phyloP scores from a whole-genome alignment of 2,888 invertebrate species.

The Marronus borbonicus region DNA sequence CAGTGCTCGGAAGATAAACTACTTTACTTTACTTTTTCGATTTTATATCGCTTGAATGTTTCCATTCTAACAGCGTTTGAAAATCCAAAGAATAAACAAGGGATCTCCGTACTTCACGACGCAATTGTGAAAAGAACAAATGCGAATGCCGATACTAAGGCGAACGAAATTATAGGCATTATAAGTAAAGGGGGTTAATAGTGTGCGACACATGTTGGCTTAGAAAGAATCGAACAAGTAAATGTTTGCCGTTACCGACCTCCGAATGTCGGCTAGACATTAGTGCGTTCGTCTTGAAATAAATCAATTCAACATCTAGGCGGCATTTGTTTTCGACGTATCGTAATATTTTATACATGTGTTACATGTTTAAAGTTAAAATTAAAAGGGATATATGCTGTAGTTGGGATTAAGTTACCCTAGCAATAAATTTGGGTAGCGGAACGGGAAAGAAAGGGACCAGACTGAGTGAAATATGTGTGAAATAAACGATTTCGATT shows the following conservation, averaged over 20 bases:
- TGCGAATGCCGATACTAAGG: slow-evolving; percentile 19
- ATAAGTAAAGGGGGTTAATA: slow-evolving; percentile 24
- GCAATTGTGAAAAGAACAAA: slow-evolving; percentile 27
- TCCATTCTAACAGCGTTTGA: background rate
- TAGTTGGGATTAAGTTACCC: slow-evolving; percentile 38
- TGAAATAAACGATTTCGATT: background rate
- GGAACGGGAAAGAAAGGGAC: slow-evolving; percentile 11
- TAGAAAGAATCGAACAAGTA: slow-evolving; percentile 32
- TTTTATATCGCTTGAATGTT: background rate
- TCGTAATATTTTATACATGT: slow-evolving; percentile 52
- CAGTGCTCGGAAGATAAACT: slow-evolving; percentile 5
- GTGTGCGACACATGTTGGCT: slow-evolving; percentile 39
- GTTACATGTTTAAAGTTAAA: slow-evolving; percentile 52
- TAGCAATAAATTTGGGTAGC: slow-evolving; percentile 35
- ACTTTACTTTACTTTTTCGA: background rate
- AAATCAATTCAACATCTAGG: slow-evolving; percentile 47
- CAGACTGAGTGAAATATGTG: slow-evolving; percentile 8
- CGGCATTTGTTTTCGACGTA: slow-evolving; percentile 53
- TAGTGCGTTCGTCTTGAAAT: slow-evolving; percentile 42
- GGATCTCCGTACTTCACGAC: background rate
- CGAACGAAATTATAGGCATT: slow-evolving; percentile 38
- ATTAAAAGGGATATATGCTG: slow-evolving; percentile 38
- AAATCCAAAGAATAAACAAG: slow-evolving; percentile 25
- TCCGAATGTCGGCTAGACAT: slow-evolving; percentile 2
- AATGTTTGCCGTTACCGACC: slow-evolving; percentile 11